Percentiles rank a stretch among this genome's conserved stretches.
phyloP scores from a whole-genome alignment of 2,797 vertebrate genomes.

The Choloepus didactylus region DNA sequence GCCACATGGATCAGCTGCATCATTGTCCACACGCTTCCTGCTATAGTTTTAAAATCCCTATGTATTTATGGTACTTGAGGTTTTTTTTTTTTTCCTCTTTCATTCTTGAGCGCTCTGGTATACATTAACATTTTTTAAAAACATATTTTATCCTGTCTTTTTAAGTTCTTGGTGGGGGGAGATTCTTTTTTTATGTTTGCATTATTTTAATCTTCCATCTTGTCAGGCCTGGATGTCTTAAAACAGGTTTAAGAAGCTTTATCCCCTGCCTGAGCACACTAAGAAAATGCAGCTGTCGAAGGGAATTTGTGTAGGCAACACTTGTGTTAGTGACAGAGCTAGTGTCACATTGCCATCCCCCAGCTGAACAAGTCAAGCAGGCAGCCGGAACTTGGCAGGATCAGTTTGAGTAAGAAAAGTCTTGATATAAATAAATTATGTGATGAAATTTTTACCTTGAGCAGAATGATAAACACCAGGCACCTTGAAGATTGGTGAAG shows the following conservation, averaged over 20 bases:
- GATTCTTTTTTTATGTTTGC: not conserved
- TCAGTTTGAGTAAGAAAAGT: not conserved
- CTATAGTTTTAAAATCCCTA: not conserved
- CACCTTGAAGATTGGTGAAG: not conserved
- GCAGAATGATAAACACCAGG: not conserved
- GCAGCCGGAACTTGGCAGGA: not conserved
- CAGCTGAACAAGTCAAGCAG: not conserved
- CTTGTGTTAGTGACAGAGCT: not conserved
- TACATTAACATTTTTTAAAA: not conserved
- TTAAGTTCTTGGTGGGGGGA: not conserved
- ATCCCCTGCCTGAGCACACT: not conserved
- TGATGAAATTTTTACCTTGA: not conserved
- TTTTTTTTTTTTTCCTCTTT: not conserved
- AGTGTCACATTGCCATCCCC: too few species aligned
- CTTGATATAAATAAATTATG: not conserved
- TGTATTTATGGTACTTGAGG: slow-evolving; percentile 54
- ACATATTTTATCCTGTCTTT: not conserved
- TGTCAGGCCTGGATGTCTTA: not conserved
- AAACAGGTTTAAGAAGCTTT: not conserved
- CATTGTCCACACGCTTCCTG: not conserved
- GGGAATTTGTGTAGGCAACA: not conserved
- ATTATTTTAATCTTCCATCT: not conserved
- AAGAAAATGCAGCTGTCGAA: not conserved
- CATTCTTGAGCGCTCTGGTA: not conserved
- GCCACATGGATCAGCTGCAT: rapidly evolving